Evolutionary conservation across 2,888 invertebrate genomes (phyloP), one percentile per base, ranked within the genome.

Genomic region (Hypomecis atomaria): DNA sequence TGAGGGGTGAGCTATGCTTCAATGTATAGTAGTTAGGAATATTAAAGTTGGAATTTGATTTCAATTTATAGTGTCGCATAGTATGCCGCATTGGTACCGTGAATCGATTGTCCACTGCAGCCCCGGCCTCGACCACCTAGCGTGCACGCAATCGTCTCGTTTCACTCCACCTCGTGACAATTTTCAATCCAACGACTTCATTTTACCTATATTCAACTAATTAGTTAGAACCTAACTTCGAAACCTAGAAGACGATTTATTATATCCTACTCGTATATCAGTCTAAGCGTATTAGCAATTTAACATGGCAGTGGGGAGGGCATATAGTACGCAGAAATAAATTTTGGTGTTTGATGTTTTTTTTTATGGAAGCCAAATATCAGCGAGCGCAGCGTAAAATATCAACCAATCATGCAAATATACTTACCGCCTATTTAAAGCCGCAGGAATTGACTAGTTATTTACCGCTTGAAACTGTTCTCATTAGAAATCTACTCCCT

Each of bases 91-190:
- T 89, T 86, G 83, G 87, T 89, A 87, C 86, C 74, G 74, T 83
- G 89, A 90, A 90, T 91, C 89, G 89, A 91, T 90, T 89, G 89
- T 86, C 87, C 87, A 85, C 84, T 89, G 89, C 89, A 86, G 89
- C 85, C 83, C 83, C 78, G 85, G 81, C 88, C 87, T 88, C 90
- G 89, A 84, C 89, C 88, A 89, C 88, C 86, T 81, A 79, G 75
- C 72, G 77, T 81, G 86, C 90, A 91, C 88, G 89, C 89, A 88
- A 90, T 86, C 85, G 82, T 84, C 85, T 88, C 82, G 78, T 84
- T 83, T 78, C 75, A 72, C 77, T 78, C 78, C 67, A 73, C 75
- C 78, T 82, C 82, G 62, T 59, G 45, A 62, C 59, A 52, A 53
- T 38, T 38, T 38, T 38, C 9, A 38, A 38, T 9, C 38, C 38